Evolutionary conservation across 35 echinoderm and acorn worm genomes (phyloP).

Genomic region (Patiria miniata): DNA sequence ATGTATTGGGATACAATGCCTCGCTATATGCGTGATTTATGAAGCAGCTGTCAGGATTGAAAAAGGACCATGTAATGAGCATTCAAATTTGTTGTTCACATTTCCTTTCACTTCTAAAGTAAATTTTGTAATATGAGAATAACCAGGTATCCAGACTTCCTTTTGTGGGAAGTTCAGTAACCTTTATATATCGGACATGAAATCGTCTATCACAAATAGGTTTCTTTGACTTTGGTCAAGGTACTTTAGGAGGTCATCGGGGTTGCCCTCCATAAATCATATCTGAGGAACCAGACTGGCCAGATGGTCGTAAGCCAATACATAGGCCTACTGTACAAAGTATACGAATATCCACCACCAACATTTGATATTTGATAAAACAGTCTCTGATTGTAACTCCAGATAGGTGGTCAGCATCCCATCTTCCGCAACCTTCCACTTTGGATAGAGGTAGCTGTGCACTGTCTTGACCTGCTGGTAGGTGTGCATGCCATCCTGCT

Average conservation of each 20-base stretch:
- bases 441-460: slow-evolving; percentile 59
- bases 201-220: slow-evolving; percentile 53
- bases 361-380: too few species aligned
- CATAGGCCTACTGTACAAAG: too few species aligned
- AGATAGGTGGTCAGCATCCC: slow-evolving; percentile 38
- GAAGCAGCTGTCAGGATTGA: too few species aligned
- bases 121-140: slow-evolving; percentile 66
- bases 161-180: slow-evolving; percentile 25
- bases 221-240: slow-evolving; percentile 12
- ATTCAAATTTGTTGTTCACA: too few species aligned
- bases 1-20: too few species aligned
- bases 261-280: slow-evolving; percentile 52
- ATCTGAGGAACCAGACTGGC: slow-evolving; percentile 22
- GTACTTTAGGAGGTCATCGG: slow-evolving; percentile 7
- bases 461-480: slow-evolving; percentile 53
- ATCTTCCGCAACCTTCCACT: slow-evolving; percentile 45
- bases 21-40: too few species aligned
- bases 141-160: slow-evolving; percentile 63
- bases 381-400: slow-evolving; percentile 32
- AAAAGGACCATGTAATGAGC: too few species aligned
- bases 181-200: slow-evolving; percentile 33
- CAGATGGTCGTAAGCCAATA: slow-evolving; percentile 21
- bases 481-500: slow-evolving; percentile 40
- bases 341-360: too few species aligned
- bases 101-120: too few species aligned